phyloP scores from a whole-genome alignment of 2,113 vertebrate genomes.

The Tychaedon coryphoeus region DNA sequence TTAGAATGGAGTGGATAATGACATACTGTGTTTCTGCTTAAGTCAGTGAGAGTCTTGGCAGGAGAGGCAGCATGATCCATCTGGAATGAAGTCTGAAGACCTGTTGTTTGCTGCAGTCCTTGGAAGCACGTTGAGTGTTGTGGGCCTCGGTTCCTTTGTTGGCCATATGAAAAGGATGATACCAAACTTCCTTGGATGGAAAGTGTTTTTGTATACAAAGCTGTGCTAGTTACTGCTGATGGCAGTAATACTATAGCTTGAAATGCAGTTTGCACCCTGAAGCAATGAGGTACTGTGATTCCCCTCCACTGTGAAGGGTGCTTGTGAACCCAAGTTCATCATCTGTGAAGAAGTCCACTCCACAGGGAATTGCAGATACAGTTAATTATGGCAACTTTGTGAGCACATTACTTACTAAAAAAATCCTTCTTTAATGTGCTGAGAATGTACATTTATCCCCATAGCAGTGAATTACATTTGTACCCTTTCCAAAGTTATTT shows the following conservation, averaged over 20 bases:
- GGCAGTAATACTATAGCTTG: neutral
- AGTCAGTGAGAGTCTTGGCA: neutral
- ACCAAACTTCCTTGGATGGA: neutral
- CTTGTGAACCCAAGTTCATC: neutral
- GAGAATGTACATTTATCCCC: neutral
- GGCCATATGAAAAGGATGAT: neutral
- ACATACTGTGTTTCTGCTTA: neutral
- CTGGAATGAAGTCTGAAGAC: slow-evolving; percentile 5
- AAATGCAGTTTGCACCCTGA: neutral
- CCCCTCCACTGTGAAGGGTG: neutral
- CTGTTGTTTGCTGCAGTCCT: neutral
- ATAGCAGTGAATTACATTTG: neutral
- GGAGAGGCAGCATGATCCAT: neutral
- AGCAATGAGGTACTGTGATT: neutral
- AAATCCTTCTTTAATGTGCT: neutral
- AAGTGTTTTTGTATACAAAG: neutral
- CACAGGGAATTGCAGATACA: neutral
- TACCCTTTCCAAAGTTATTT: neutral
- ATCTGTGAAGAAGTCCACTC: neutral
- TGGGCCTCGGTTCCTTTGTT: neutral
- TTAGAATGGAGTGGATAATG: neutral
- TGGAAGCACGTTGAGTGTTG: neutral
- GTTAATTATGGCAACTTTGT: neutral
- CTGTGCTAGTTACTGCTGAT: neutral
- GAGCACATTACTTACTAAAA: neutral